These are phyloP conservation scores for Tringa solitaria DNA, from an alignment of 2,113 vertebrate genomes.

Conservation along the genomic window DNA sequence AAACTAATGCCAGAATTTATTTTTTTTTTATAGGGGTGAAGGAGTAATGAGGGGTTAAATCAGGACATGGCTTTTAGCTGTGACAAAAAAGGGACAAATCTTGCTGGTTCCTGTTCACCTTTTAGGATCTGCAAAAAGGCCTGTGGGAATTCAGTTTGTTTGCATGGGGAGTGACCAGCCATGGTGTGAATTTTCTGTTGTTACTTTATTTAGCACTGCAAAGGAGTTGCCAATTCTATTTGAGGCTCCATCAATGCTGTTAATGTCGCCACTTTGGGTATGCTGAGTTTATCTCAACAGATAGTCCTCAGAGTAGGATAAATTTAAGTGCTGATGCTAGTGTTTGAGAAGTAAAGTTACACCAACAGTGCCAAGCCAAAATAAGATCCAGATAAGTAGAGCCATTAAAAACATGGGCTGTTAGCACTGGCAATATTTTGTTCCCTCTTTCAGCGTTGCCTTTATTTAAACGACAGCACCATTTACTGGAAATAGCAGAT, in stretches of 20 bases:
- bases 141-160: neutral
- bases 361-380: neutral
- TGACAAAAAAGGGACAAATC: neutral
- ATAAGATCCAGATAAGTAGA: neutral
- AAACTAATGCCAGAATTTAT: neutral
- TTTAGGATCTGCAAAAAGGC: neutral
- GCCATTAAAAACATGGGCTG: neutral
- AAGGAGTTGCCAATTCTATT: neutral
- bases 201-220: slow-evolving; percentile 1
- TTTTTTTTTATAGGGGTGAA: neutral
- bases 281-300: neutral
- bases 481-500: neutral
- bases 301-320: neutral
- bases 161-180: neutral
- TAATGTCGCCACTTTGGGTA: neutral
- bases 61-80: neutral
- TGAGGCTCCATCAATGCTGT: neutral
- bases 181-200: neutral
- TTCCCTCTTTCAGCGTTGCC: neutral
- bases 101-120: neutral
- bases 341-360: neutral
- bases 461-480: neutral
- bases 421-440: neutral
- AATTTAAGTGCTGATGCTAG: neutral
- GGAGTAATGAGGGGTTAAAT: neutral